Conservation (phyloP, 2,113 vertebrate species). For the Ceyx melanurus region DNA sequence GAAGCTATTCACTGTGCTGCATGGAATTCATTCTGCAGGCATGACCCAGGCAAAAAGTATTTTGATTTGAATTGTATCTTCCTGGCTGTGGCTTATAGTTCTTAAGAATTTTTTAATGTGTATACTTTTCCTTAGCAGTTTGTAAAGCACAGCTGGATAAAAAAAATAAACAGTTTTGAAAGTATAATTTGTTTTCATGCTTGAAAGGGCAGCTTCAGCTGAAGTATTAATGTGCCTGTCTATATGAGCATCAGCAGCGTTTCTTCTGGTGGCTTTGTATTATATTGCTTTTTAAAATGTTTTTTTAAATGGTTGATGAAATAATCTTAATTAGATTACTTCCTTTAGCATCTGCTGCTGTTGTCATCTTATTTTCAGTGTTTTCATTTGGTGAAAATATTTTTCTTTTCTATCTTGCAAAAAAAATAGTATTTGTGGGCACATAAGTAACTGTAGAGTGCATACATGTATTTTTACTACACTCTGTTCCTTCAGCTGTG, state of each 20-base stretch:
- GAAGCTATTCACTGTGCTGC: neutral
- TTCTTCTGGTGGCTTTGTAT: conserved; percentile 49
- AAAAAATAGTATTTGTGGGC: neutral
- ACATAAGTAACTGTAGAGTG: conserved; percentile 10
- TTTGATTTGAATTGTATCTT: neutral
- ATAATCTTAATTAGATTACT: conserved; percentile 55
- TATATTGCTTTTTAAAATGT: conserved; percentile 25
- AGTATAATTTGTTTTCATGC: conserved; percentile 26
- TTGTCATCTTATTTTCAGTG: conserved; percentile 31
- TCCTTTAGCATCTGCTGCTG: conserved; percentile 51
- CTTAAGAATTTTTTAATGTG: neutral
- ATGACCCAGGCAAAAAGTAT: neutral
- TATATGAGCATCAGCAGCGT: neutral
- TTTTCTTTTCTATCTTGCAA: conserved; percentile 2
- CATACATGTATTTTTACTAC: conserved; percentile 51
- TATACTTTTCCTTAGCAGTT: neutral
- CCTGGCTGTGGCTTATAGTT: neutral
- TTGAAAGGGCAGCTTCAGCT: conserved; percentile 31
- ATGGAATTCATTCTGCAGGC: neutral
- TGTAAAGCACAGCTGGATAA: conserved; percentile 33
- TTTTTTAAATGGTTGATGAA: conserved; percentile 24
- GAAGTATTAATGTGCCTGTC: neutral
- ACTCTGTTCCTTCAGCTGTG: conserved; percentile 34
- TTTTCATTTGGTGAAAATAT: conserved; percentile 30
- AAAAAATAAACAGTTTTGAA: conserved; percentile 20